Base-by-base conservation (phyloP, 2,888 invertebrate genomes). In the Noctua pronuba region DNA sequence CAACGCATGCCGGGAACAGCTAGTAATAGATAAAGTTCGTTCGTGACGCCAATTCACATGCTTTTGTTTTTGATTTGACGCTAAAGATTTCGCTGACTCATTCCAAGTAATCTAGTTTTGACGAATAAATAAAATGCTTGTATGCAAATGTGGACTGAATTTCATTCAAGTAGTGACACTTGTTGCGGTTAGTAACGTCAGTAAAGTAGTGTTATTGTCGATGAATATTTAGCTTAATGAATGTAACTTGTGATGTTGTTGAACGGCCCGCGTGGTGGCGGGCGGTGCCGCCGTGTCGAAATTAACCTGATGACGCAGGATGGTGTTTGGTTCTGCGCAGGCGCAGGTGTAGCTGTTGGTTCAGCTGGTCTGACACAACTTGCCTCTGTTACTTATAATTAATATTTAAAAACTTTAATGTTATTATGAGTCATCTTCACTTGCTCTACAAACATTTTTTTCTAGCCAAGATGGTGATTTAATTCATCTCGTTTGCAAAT, bases 221-320 rank as follows among this genome's bases (percentile, higher is more conserved):
- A 66, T 80, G 68, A 90, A 92, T 90, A 90, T 88, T 90, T 86
- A 91, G 81, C 81, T 91, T 92, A 92, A 91, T 94, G 91, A 92
- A 90, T 86, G 89, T 91, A 86, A 90, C 13, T 41, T 41, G 65
- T 65, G 1, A 21, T 91, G 74, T 92, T 92, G 92, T 92, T 92
- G 88, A 93, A 92, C 89, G 88, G 72, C 41, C 38, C 35, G 60
- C 18, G 28, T 46, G 16, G 46, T 67, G 73, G 90, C 84, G 38
- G 60, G 16, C n/a, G 13, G 8, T 16, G n/a, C n/a, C 16, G n/a
- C 65, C 86, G 85, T 93, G 91, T 94, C 93, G 87, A 95, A 95
- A 95, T 95, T 94, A 91, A 91, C 92, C 84, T 83, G 77, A 93
- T 96, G 96, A 96, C 96, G 96, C 94, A 95, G 93, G 90, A 84